These are phyloP conservation scores for Euplexia lucipara DNA, from an alignment of 2,888 invertebrate genomes.

Conservation along the genomic window DNA sequence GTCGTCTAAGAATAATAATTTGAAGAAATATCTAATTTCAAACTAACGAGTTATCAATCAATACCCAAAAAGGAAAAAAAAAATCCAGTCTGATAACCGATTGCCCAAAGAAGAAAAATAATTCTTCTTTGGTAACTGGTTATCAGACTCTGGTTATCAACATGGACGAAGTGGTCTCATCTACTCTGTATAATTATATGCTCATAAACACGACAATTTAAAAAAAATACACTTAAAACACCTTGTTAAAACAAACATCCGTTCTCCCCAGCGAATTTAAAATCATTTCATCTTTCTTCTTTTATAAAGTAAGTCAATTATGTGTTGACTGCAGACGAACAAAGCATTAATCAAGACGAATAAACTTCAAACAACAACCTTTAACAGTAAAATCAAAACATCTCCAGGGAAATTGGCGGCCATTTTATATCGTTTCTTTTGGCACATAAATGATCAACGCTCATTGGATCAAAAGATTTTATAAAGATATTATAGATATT, in stretches of 20 bases:
- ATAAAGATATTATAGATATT: constrained; percentile 11
- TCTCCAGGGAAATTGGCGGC: constrained; percentile 34
- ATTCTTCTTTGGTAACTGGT: too few relatives aligned
- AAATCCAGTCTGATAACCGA: too few relatives aligned
- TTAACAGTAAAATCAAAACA: constrained; percentile 35
- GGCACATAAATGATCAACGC: constrained; percentile 43
- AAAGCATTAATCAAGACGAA: constrained; percentile 37
- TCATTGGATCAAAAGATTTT: constrained; percentile 11
- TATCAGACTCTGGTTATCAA: too few relatives aligned
- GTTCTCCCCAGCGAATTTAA: neutral
- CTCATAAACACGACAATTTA: too few relatives aligned
- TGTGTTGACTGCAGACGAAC: neutral
- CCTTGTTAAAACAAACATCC: neutral
- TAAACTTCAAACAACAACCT: constrained; percentile 27
- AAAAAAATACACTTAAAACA: too few relatives aligned
- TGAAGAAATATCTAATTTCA: too few relatives aligned
- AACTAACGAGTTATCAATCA: too few relatives aligned
- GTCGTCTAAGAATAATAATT: too few relatives aligned
- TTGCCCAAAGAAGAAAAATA: too few relatives aligned
- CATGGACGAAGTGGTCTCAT: too few relatives aligned
- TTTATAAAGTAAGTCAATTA: constrained; percentile 8
- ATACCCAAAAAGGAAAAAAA: too few relatives aligned
- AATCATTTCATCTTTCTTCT: constrained; percentile 4
- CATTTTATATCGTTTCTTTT: constrained; percentile 36
- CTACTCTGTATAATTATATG: too few relatives aligned